Evolutionary conservation across 1,140 invertebrate genomes (phyloP), one percentile per base, ranked within the genome.

Genomic region (Tyrophagus putrescentiae): DNA sequence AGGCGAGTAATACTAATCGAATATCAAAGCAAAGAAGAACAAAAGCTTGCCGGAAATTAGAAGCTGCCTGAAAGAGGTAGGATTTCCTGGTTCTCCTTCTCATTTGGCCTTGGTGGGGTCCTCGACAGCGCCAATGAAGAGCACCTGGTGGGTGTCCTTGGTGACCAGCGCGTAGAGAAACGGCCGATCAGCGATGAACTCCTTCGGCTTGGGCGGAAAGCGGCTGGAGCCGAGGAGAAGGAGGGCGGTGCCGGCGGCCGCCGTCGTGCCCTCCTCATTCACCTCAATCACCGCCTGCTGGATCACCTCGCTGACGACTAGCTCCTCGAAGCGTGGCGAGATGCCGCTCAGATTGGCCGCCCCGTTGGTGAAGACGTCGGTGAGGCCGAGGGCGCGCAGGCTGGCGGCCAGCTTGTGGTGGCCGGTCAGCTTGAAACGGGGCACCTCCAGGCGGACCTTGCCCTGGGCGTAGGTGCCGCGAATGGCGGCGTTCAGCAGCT

Each of bases 251-350:
- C 82, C 80, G 0, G 81, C 84, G 7, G 80, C 75, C 9, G 85
- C 85, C 27, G 80, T 76, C 11, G 82, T 87, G 27, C 86, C 86
- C 65, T 84, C 76, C 70, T 90, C 85, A 60, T 83, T 82, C 0
- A 89, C 81, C 66, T 86, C 82, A 67, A 91, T 84, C 64, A 81
- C 79, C n/a, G 84, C 82, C 68, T 85, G 84, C 66, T 89, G 87
- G 13, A 86, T 68, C 6, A 89, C 76, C 76, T 72, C 67, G 69
- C 75, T 65, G 67, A 83, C 64, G 77, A 73, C 73, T 66, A 82
- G 48, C 4, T 71, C 57, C 42, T 29, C 11, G 18, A 36, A 3
- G 9, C 74, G 68, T 9, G 25, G 23, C 1, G 78, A 71, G 33
- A 86, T 79, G 21, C 77, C 76, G 6, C 77, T 72, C 5, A 89